Evolutionary conservation across 2,888 invertebrate species (phyloP), one percentile per base, ranked within the genome.

Genomic region (Cybosia mesomella): DNA sequence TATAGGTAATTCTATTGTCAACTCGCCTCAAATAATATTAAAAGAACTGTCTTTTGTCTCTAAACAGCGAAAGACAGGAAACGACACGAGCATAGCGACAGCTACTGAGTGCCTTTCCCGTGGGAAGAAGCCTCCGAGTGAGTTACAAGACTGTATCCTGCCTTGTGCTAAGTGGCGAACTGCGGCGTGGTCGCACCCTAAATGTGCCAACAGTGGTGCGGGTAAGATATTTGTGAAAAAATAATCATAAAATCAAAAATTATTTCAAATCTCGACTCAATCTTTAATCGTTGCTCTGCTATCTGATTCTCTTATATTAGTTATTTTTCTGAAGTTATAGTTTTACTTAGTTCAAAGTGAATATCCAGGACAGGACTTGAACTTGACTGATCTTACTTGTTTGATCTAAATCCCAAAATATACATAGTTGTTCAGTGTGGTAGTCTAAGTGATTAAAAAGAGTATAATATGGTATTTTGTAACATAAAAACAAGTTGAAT

Each of bases 81-180:
- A 94, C 74, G 83, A 82, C 0, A 94, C 77, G 89, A 95, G 82
- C 96, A 98, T 92, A 86, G 96, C 87, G 75, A 96, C 85, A 81
- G 90, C 92, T 0, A 87, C 89, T 1, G 88, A 91, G 69, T 94
- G 92, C 68, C 74, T 89, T 10, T 85, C 85, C 0, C 87, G 91
- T 2, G 89, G 89, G 1, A 81, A 87, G n/a, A 72, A 80, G 0
- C 89, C 93, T 0, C 94, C 94, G 0, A 63, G 66, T 1, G 94
- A 94, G 28, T 66, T 94, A 66, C 82, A 87, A 0, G 88, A 89
- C 58, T 95, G 94, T 67, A 78, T 72, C 0, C 86, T 87, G 21
- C 74, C 74, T 7, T 95, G 94, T 68, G 91, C 90, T 0, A 79
- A 80, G 1, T 94, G 94, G 94, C 81, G 84, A 13, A 78, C 86